phyloP scores from a whole-genome alignment of 2,113 vertebrate genomes.

The Aix galericulata region DNA sequence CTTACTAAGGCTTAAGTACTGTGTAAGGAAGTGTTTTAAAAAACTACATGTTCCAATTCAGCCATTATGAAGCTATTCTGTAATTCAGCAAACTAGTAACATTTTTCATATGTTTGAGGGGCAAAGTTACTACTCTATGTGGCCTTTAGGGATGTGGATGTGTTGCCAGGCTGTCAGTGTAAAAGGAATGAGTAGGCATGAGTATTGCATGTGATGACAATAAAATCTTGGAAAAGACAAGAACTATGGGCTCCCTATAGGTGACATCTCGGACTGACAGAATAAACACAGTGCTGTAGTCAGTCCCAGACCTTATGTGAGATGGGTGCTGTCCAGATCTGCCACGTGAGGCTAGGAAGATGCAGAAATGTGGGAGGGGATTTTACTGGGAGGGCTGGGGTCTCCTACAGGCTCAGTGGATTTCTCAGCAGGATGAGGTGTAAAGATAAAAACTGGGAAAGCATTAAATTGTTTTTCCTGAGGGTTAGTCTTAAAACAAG shows the following conservation, averaged over 20 bases:
- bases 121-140: background rate
- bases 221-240: accelerated
- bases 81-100: no score
- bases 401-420: accelerated
- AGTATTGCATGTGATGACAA: background rate
- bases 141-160: background rate
- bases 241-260: accelerated
- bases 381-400: background rate
- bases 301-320: background rate
- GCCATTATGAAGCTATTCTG: background rate
- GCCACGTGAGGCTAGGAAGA: accelerated
- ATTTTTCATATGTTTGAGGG: background rate
- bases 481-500: no score
- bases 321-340: accelerated
- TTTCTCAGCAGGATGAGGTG: background rate
- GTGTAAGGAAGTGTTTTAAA: background rate
- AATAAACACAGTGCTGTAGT: background rate
- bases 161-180: background rate
- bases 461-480: background rate
- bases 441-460: no score
- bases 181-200: accelerated
- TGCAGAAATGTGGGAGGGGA: accelerated
- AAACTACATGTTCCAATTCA: no score
- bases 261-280: accelerated
- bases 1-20: background rate